These are phyloP conservation scores for Petrocephalus microphthalmus DNA, from an alignment of 2,113 vertebrate species.

Conservation along the genomic window DNA sequence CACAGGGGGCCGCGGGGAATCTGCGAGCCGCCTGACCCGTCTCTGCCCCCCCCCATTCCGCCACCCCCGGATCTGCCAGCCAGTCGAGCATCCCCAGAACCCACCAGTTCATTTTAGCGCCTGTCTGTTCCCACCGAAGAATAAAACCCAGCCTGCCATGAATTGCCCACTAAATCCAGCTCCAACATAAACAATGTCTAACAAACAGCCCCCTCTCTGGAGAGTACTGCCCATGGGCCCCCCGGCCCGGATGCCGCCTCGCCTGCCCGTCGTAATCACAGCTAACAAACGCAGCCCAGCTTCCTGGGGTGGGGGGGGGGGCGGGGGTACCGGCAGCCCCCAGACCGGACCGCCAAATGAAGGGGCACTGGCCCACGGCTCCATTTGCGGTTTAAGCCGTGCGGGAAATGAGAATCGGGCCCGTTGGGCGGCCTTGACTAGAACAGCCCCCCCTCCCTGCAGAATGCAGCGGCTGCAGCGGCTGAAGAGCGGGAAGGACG, in stretches of 20 bases:
- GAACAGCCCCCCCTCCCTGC: not conserved
- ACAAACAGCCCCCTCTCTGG: not conserved
- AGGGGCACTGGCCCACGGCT: not conserved
- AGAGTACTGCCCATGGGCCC: not conserved
- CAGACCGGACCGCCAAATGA: not conserved
- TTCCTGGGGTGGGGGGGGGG: not conserved
- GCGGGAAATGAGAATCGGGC: not conserved
- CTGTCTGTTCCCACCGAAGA: constrained; percentile 17
- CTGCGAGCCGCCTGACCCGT: not conserved
- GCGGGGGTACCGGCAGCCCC: not conserved
- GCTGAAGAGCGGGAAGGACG: not conserved
- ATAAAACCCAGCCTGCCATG: constrained; percentile 28
- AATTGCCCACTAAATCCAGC: constrained; percentile 21
- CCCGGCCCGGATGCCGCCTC: not conserved
- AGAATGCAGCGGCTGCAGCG: not conserved
- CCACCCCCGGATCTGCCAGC: not conserved
- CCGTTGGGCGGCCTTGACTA: not conserved
- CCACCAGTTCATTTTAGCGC: constrained; percentile 9
- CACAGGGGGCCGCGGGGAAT: not conserved
- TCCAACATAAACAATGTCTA: not conserved
- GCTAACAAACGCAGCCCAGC: not conserved
- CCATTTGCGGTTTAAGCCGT: constrained; percentile 11
- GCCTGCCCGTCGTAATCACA: not conserved
- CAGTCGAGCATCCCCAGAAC: constrained; percentile 11
- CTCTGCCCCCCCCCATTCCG: not conserved